Evolutionary conservation across 2,797 vertebrate species (phyloP).

Genomic region (Propithecus perrieri): DNA sequence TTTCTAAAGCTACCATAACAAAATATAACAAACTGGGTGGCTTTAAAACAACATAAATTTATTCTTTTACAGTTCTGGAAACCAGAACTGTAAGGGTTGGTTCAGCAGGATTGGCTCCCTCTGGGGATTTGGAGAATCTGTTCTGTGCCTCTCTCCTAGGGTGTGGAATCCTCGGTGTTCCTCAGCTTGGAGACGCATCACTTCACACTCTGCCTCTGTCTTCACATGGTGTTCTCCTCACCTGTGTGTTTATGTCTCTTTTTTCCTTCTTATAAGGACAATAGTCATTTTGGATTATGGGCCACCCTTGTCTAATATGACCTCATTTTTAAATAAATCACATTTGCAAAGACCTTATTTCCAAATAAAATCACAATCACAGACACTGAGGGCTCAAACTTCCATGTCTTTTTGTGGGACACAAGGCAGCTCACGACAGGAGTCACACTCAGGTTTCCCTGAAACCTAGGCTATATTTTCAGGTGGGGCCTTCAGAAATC

Average conservation of each 20-base stretch:
- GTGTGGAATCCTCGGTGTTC: background rate
- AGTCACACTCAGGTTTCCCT: background rate
- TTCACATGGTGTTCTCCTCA: background rate
- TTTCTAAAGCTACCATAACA: background rate
- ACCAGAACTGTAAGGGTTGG: background rate
- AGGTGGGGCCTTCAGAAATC: background rate
- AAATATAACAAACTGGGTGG: background rate
- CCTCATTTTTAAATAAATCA: background rate
- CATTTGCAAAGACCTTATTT: background rate
- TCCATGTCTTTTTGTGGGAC: background rate
- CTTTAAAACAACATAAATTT: background rate
- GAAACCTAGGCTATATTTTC: background rate
- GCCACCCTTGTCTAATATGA: background rate
- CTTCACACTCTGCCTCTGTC: background rate
- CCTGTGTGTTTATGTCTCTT: background rate
- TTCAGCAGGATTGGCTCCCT: background rate
- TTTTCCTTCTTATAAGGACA: background rate
- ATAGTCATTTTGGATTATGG: background rate
- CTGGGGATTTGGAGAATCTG: background rate
- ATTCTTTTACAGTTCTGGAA: background rate
- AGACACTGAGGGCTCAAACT: background rate
- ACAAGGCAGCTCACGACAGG: background rate
- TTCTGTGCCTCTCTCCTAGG: background rate
- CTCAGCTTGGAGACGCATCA: fast-evolving
- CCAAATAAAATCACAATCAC: background rate